These are phyloP conservation scores for Nymphalis polychloros DNA, from an alignment of 2,888 invertebrate species.

Conservation along the genomic window DNA sequence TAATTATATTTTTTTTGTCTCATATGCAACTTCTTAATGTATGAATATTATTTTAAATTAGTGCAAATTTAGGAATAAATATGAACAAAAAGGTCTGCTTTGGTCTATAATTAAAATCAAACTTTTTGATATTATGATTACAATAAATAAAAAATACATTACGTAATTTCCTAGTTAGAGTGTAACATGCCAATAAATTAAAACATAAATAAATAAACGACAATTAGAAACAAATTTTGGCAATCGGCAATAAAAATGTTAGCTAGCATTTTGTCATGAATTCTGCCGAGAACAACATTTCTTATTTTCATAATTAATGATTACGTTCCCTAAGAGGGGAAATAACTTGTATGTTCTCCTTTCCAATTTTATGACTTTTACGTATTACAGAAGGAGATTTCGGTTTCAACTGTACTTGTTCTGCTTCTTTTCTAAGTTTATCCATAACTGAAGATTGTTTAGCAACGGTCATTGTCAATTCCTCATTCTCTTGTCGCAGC, in stretches of 20 bases:
- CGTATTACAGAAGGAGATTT: constrained; percentile 69
- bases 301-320: constrained; percentile 47
- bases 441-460: constrained; percentile 73
- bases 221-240: constrained; percentile 23
- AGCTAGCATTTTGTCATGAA: constrained; percentile 1
- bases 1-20: too few species aligned
- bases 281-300: not conserved
- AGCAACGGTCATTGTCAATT: constrained; percentile 68
- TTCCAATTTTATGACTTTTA: constrained; percentile 69
- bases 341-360: constrained; percentile 70
- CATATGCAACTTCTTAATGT: too few species aligned
- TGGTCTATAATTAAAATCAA: constrained; percentile 16
- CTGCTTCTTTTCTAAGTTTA: constrained; percentile 70
- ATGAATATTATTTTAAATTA: too few species aligned
- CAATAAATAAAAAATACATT: constrained; percentile 20
- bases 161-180: constrained; percentile 21
- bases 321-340: constrained; percentile 76
- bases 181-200: constrained; percentile 34
- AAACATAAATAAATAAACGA: constrained; percentile 34
- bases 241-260: constrained; percentile 17
- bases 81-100: not conserved
- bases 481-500: constrained; percentile 76
- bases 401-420: constrained; percentile 59
- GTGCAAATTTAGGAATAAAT: not conserved
- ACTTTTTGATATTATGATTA: constrained; percentile 1